These are phyloP conservation scores for Cossypha dichroa DNA, from an alignment of 2,797 vertebrate genomes.

Conservation along the genomic window DNA sequence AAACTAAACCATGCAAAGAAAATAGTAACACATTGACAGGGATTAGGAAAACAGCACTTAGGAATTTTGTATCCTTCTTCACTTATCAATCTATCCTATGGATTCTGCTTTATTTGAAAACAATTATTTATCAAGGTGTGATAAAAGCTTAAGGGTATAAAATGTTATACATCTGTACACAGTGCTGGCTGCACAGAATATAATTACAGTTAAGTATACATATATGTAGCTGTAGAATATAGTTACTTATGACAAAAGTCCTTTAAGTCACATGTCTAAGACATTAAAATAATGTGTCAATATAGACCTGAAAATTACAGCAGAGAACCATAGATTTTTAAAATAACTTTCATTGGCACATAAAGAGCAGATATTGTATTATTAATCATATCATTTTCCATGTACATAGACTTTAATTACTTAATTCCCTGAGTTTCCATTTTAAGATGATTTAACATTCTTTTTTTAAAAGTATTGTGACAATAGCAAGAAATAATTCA, in stretches of 20 bases:
- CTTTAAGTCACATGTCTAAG: neutral
- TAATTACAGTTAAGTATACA: neutral
- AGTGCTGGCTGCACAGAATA: neutral
- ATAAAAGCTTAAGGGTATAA: neutral
- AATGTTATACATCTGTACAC: neutral
- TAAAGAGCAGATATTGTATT: neutral
- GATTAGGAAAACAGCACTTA: neutral
- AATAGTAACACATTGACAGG: neutral
- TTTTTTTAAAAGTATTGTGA: neutral
- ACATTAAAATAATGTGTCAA: neutral
- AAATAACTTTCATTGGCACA: neutral
- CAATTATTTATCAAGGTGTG: neutral
- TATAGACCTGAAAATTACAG: neutral
- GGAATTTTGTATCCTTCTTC: neutral
- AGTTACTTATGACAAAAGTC: neutral
- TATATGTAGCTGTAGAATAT: neutral
- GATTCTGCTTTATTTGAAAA: neutral
- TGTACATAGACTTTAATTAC: neutral
- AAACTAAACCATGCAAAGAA: neutral
- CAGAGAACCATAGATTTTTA: neutral
- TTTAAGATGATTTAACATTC: neutral
- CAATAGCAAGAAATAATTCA: constrained; percentile 1
- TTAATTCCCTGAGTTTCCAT: neutral
- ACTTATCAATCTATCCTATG: neutral
- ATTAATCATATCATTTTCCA: neutral